phyloP scores from a whole-genome alignment of 2,888 invertebrate species.

The Creontiades dilutus region DNA sequence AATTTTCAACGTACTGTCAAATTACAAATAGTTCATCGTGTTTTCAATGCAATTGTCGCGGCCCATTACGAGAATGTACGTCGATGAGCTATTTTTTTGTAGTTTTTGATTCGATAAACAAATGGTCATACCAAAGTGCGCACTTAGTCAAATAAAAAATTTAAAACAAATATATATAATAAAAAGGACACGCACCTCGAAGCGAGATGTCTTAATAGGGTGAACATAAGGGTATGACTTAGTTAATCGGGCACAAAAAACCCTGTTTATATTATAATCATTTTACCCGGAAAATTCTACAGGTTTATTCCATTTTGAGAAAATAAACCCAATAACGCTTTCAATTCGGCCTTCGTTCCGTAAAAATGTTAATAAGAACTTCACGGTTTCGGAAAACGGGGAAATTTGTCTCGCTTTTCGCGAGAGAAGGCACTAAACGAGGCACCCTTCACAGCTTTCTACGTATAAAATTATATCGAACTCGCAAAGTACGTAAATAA shows the following conservation, averaged over 20 bases:
- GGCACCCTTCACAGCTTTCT: not conserved
- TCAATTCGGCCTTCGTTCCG: too few relatives aligned
- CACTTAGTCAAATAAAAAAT: not conserved
- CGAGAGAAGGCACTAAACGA: not conserved
- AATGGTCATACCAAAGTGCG: not conserved
- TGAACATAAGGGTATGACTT: not conserved
- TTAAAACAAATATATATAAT: not conserved
- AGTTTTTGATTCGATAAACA: too few relatives aligned
- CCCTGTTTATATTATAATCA: too few relatives aligned
- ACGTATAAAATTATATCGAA: not conserved
- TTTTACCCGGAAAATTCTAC: too few relatives aligned
- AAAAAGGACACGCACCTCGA: constrained; percentile 49
- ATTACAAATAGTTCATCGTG: too few relatives aligned
- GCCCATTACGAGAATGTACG: not conserved
- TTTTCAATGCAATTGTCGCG: too few relatives aligned
- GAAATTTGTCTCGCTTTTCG: not conserved
- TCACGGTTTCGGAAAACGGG: not conserved
- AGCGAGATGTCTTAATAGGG: constrained; percentile 27
- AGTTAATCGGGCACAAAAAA: too few relatives aligned
- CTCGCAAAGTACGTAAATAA: not conserved
- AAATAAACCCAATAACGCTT: too few relatives aligned
- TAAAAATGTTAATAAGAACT: not conserved
- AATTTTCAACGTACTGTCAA: not conserved
- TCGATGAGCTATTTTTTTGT: not conserved
- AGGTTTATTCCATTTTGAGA: too few relatives aligned